These are phyloP conservation scores for Dromiciops gliroides DNA, from an alignment of 2,113 vertebrate genomes.

Conservation along the genomic window DNA sequence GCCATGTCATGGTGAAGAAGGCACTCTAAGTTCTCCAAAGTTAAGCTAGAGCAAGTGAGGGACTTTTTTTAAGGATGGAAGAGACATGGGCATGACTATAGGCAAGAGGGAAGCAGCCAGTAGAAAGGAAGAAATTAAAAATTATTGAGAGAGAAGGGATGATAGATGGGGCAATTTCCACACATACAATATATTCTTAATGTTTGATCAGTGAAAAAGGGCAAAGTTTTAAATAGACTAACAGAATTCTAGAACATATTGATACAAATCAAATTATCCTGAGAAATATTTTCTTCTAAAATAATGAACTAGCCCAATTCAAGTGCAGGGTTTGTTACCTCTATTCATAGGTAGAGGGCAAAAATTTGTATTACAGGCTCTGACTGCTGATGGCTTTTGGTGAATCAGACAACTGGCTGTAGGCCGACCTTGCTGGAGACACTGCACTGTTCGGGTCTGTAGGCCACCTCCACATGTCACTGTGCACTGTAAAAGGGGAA, in stretches of 20 bases:
- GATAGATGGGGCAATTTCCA: not conserved
- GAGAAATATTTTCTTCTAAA: not conserved
- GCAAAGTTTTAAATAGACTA: not conserved
- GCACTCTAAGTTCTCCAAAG: not conserved
- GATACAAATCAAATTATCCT: not conserved
- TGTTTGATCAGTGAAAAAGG: not conserved
- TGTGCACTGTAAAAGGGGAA: slow-evolving; percentile 87
- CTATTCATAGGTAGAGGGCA: slow-evolving; percentile 86
- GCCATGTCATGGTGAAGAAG: not conserved
- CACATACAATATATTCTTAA: not conserved
- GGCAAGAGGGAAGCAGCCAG: not conserved
- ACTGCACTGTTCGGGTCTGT: slow-evolving; percentile 92
- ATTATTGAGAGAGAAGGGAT: not conserved
- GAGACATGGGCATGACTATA: not conserved
- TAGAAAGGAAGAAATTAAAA: not conserved
- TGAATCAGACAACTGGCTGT: slow-evolving; percentile 87
- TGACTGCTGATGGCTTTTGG: slow-evolving; percentile 90
- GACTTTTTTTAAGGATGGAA: not conserved
- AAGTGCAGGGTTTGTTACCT: slow-evolving; percentile 75
- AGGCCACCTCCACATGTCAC: slow-evolving; percentile 97
- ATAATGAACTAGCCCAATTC: not conserved
- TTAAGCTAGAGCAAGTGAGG: not conserved
- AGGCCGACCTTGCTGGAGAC: slow-evolving; percentile 90
- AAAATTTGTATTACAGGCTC: slow-evolving; percentile 96
- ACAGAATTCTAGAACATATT: not conserved